phyloP scores from a whole-genome alignment of 2,888 invertebrate species.

The Tetranychus truncatus region DNA sequence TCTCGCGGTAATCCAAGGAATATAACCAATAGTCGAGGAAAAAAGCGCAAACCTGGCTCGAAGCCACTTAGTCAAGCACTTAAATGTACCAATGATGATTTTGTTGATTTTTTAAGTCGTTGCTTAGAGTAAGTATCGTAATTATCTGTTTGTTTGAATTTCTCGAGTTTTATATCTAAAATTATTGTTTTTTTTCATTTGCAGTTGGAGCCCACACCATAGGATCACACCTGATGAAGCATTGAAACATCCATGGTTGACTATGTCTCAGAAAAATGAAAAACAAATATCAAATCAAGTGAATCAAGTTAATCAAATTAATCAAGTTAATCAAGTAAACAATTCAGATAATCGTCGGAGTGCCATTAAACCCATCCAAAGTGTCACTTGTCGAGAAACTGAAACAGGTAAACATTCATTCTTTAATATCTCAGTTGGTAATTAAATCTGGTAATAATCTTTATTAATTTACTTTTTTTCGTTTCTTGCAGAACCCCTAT shows the following conservation, averaged over 20 bases:
- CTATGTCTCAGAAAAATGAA: slow-evolving; percentile 23
- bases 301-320: background rate
- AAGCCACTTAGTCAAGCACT: slow-evolving; percentile 61
- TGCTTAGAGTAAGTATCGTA: slow-evolving; percentile 62
- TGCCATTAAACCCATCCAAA: background rate
- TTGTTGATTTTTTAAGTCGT: slow-evolving; percentile 70
- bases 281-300: background rate
- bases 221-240: slow-evolving; percentile 43
- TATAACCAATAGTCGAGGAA: slow-evolving; percentile 79
- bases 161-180: slow-evolving; percentile 11
- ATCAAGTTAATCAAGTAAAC: background rate
- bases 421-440: background rate
- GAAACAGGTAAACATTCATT: background rate
- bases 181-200: background rate
- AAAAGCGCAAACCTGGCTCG: slow-evolving; percentile 42
- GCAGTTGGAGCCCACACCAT: slow-evolving; percentile 24
- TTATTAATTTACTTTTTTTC: too few species aligned
- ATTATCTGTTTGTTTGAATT: background rate
- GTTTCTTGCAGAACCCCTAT: background rate
- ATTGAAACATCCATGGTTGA: slow-evolving; percentile 64
- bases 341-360: background rate
- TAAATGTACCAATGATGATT: slow-evolving; percentile 64
- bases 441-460: background rate
- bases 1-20: slow-evolving; percentile 76
- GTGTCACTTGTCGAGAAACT: background rate